Percentiles rank a stretch among this genome's conserved stretches.
phyloP scores from a whole-genome alignment of 2,888 invertebrate species.

The Pogonocherus hispidulus region DNA sequence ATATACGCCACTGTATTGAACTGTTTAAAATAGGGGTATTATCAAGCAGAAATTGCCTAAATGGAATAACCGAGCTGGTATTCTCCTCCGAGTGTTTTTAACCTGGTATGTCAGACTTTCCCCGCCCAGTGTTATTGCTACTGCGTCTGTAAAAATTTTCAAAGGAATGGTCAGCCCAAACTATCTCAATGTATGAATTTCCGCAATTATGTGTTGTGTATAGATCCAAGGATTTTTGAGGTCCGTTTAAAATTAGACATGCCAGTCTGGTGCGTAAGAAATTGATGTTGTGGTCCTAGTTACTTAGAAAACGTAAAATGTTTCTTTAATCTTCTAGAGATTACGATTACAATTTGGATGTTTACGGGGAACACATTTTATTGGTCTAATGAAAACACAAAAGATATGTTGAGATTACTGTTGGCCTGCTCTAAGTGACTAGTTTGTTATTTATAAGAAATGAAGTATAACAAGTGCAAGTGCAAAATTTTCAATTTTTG shows the following conservation, averaged over 20 bases:
- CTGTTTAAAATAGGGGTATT: constrained; percentile 28
- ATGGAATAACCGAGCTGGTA: constrained; percentile 20
- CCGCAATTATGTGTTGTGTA: background rate
- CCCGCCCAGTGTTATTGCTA: constrained; percentile 22
- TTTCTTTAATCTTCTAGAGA: constrained; percentile 6
- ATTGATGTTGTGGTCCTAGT: background rate
- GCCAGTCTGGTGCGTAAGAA: background rate
- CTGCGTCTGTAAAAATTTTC: constrained; percentile 22
- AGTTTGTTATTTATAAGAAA: too few species aligned
- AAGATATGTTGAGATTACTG: too few species aligned
- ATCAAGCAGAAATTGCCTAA: constrained; percentile 27
- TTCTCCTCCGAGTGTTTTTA: constrained; percentile 21
- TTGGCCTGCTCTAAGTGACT: too few species aligned
- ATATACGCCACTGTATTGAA: too few species aligned
- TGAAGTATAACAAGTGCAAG: too few species aligned
- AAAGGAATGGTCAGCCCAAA: background rate
- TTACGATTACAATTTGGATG: background rate
- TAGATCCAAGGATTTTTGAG: constrained; percentile 1
- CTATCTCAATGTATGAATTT: background rate
- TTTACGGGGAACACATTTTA: background rate
- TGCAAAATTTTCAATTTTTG: too few species aligned
- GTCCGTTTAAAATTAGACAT: constrained; percentile 2
- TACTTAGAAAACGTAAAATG: background rate
- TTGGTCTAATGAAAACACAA: too few species aligned
- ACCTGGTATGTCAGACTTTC: constrained; percentile 30